A percentile compares a stretch with the other conserved stretches of the same genome.
Conservation (phyloP, 2,888 invertebrate genomes). For the Pharmacophagus antenor region DNA sequence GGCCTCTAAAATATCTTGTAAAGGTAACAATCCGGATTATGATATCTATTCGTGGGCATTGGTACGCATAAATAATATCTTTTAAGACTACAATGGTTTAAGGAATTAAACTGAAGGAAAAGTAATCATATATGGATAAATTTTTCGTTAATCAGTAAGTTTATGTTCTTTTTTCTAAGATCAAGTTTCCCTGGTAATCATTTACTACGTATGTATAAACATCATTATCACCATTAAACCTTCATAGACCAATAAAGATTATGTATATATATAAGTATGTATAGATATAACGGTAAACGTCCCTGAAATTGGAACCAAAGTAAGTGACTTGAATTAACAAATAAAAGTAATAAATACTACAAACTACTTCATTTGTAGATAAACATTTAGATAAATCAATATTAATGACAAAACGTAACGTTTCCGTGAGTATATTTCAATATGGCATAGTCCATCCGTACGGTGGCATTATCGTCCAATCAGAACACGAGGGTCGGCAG, state of each 20-base stretch:
- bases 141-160: not conserved
- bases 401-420: constrained; percentile 30
- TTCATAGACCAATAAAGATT: too few species aligned
- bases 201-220: too few species aligned
- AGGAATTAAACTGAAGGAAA: not conserved
- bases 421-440: constrained; percentile 53
- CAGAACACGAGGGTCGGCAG: constrained; percentile 40
- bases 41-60: constrained; percentile 36
- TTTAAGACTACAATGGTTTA: constrained; percentile 4
- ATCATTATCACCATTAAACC: too few species aligned
- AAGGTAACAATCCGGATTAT: constrained; percentile 47
- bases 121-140: not conserved
- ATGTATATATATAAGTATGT: too few species aligned
- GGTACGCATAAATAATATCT: constrained; percentile 25
- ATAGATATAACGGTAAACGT: not conserved
- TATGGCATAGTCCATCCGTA: constrained; percentile 51
- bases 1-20: constrained; percentile 37
- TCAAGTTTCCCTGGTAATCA: too few species aligned
- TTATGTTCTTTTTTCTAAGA: not conserved
- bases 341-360: not conserved
- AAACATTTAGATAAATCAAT: constrained; percentile 16
- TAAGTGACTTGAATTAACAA: not conserved
- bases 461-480: constrained; percentile 60
- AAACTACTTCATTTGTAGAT: constrained; percentile 5
- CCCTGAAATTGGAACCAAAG: not conserved